These are phyloP conservation scores for Coptodon rendalli DNA, from an alignment of 2,113 vertebrate species.

Conservation along the genomic window DNA sequence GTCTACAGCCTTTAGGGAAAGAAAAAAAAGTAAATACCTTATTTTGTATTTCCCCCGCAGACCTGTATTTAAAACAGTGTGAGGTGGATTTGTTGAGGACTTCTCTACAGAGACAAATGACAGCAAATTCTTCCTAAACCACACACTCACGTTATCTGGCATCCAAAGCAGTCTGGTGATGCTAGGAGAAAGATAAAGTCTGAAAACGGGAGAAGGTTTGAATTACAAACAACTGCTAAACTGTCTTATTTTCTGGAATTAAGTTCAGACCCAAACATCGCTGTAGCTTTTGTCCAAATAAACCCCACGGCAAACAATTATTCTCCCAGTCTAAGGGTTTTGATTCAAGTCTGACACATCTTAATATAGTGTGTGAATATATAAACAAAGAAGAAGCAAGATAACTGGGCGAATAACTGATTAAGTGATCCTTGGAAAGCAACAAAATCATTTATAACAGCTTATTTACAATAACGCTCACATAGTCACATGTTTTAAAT, in stretches of 20 bases:
- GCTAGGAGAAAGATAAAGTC: neutral
- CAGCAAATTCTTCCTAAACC: neutral
- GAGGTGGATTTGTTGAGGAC: neutral
- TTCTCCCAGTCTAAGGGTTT: neutral
- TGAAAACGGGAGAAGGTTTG: neutral
- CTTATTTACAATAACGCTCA: neutral
- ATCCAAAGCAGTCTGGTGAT: neutral
- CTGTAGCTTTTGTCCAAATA: neutral
- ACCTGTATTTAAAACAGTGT: neutral
- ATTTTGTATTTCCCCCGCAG: neutral
- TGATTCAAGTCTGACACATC: neutral
- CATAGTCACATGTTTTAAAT: neutral
- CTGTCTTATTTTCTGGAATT: neutral
- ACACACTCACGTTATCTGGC: neutral
- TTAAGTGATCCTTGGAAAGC: neutral
- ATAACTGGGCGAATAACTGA: neutral
- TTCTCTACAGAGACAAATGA: neutral
- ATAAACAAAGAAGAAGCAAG: neutral
- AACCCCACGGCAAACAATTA: conserved; percentile 21
- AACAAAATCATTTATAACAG: neutral
- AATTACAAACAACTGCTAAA: neutral
- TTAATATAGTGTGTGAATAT: neutral
- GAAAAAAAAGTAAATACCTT: neutral
- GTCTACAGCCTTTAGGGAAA: neutral
- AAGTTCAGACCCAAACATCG: neutral